Evolutionary conservation across 2,888 invertebrate species (phyloP).

Genomic region (Drosophila parthenogenetica): DNA sequence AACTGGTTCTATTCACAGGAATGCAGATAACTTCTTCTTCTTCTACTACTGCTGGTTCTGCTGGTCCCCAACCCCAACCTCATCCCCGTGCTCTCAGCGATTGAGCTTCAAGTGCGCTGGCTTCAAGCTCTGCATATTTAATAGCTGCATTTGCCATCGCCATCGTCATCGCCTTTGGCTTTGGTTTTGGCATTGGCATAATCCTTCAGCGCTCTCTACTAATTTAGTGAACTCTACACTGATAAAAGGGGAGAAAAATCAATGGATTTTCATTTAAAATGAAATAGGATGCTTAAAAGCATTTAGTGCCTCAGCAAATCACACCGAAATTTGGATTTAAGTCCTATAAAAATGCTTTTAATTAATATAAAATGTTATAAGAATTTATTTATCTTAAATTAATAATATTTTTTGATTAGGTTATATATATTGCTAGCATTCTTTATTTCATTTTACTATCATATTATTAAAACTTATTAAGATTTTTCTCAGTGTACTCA

Average conservation of each 20-base stretch:
- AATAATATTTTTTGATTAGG: no score
- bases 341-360: no score
- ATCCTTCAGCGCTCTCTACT: slow-evolving; percentile 54
- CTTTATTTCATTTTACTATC: no score
- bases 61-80: slow-evolving; percentile 25
- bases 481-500: slow-evolving; percentile 2
- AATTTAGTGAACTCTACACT: slow-evolving; percentile 63
- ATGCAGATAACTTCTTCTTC: slow-evolving; percentile 74
- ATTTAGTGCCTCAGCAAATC: no score
- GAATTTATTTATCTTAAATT: no score
- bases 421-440: slow-evolving; percentile 2
- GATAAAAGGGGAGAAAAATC: slow-evolving; percentile 15
- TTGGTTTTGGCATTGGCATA: slow-evolving; percentile 29
- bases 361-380: no score
- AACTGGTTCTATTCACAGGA: slow-evolving; percentile 71
- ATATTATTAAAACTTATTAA: no score
- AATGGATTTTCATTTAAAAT: no score
- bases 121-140: slow-evolving; percentile 72
- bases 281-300: no score
- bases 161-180: neutral
- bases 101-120: slow-evolving; percentile 62
- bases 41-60: neutral
- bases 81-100: slow-evolving; percentile 33
- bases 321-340: no score
- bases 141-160: slow-evolving; percentile 36